Evolutionary conservation across 2,888 invertebrate species (phyloP).

Genomic region (Cremastinae sp.): DNA sequence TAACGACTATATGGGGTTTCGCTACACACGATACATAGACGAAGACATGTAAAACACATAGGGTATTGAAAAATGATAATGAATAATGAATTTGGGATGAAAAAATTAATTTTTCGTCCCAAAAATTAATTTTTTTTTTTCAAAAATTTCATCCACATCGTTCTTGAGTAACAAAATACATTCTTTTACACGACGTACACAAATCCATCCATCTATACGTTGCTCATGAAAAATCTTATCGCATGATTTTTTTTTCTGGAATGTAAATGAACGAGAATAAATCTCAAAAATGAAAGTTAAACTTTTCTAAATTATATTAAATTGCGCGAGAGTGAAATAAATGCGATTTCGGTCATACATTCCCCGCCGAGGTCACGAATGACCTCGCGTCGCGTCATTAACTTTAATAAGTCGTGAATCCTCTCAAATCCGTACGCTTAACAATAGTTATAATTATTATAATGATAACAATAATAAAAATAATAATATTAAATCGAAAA

Average conservation of each 20-base stretch:
- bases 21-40: too few species aligned
- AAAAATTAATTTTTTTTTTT: too few species aligned
- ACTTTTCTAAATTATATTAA: too few species aligned
- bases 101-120: conserved; percentile 10
- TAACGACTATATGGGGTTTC: conserved; percentile 12
- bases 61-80: too few species aligned
- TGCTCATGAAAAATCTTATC: too few species aligned
- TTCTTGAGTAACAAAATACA: too few species aligned
- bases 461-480: conserved; percentile 22
- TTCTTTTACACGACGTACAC: too few species aligned
- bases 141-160: too few species aligned
- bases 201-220: too few species aligned
- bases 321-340: conserved; percentile 4
- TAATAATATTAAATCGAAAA: conserved; percentile 23
- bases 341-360: conserved; percentile 58
- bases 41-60: too few species aligned
- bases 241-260: too few species aligned
- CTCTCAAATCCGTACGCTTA: conserved; percentile 60
- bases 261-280: too few species aligned
- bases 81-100: not conserved
- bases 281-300: not conserved
- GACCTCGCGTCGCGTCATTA: conserved; percentile 67
- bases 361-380: conserved; percentile 33
- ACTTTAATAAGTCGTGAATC: conserved; percentile 79
- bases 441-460: conserved; percentile 11